Base-by-base conservation (phyloP, 2,113 vertebrate species). In the Pan paniscus region DNA sequence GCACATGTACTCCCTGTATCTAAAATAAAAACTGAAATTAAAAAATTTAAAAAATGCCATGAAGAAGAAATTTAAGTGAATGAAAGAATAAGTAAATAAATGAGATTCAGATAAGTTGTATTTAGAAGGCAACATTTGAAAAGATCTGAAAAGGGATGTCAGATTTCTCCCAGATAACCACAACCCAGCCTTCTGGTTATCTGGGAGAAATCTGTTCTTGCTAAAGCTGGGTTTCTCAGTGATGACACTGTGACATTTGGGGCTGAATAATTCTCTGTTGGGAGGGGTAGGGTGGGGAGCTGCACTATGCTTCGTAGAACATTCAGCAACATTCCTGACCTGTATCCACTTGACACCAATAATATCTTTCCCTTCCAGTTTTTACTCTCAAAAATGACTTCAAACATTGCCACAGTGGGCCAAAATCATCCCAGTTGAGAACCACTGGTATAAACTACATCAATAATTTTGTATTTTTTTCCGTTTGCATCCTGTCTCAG, bases 401-500 rank as follows among this genome's bases (percentile, higher is more conserved):
- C 25, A 61, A 48, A 88, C 1, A 55, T 68, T 83, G 25, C n/a
- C 55, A 3, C 1, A 32, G 11, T 18, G 1, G 8, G 8, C 16
- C 16, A 13, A 81, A 78, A 61, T 46, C 30, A 76, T 23, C 43
- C 13, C 35, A 32, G 13, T 32, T 18, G 57, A 91, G 55, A 93
- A 61, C 14, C 16, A 61, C 43, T 67, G 30, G 7, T 57, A 67
- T 68, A 52, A 73, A n/a, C 22, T n/a, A 43, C 32, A 27, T 14
- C 52, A 50, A 61, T 27, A 23, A 10, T 57, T 94, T 88, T 79
- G 52, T 27, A 25, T 35, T 93, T 89, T 93, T 93, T 85, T 73
- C 32, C 87, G 0, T 16, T n/a, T 79, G 17, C 80, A 59, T 75
- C 9, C 1, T 83, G 3, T 52, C 40, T 67, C 14, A 38, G 40